Conservation (phyloP, 2,113 vertebrate species). For the Pseudorasbora parva region DNA sequence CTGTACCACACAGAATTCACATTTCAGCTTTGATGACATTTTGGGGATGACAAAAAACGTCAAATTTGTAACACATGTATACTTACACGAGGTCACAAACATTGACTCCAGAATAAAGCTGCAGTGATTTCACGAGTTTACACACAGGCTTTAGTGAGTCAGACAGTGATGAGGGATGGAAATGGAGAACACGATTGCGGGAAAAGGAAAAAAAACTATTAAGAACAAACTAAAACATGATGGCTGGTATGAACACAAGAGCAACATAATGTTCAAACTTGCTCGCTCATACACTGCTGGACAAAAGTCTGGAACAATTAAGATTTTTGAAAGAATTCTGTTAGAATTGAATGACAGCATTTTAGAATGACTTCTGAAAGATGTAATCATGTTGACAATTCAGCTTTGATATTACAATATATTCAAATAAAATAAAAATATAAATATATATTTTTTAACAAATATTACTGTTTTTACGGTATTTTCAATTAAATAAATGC, state of each 20-base stretch:
- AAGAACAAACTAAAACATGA: slow-evolving; percentile 40
- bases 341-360: too few species aligned
- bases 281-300: neutral
- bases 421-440: too few species aligned
- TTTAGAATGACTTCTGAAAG: too few species aligned
- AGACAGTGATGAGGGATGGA: slow-evolving; percentile 51
- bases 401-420: too few species aligned
- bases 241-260: slow-evolving; percentile 22
- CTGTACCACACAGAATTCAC: slow-evolving; percentile 68
- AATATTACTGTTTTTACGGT: too few species aligned
- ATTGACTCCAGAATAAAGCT: slow-evolving; percentile 34
- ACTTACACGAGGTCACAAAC: slow-evolving; percentile 47
- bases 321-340: too few species aligned
- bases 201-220: slow-evolving; percentile 47
- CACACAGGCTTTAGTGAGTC: slow-evolving; percentile 50
- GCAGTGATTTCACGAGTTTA: slow-evolving; percentile 37
- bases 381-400: too few species aligned
- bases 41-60: neutral
- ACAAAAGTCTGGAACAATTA: too few species aligned
- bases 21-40: neutral
- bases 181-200: slow-evolving; percentile 49
- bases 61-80: neutral
- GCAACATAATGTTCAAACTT: slow-evolving; percentile 35
- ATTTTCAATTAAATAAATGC: too few species aligned
- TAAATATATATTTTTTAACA: too few species aligned